A percentile compares a stretch with the other conserved stretches of the same genome.
These are phyloP conservation scores for Patella depressa DNA, from an alignment of 2,888 invertebrate genomes.

Conservation along the genomic window DNA sequence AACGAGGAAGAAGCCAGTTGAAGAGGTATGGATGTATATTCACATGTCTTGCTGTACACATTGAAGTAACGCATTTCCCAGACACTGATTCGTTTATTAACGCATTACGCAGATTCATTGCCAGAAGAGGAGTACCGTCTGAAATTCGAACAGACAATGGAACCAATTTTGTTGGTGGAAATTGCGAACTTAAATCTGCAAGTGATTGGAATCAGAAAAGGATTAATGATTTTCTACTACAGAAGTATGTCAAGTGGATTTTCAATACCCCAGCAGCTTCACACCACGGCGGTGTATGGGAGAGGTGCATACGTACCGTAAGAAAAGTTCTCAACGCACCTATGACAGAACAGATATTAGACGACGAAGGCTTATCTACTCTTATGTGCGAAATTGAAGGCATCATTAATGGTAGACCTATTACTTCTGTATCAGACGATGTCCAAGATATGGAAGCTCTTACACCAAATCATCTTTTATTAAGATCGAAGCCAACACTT, in stretches of 20 bases:
- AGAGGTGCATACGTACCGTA: no score
- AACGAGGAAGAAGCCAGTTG: conserved; percentile 19
- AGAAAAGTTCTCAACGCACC: conserved; percentile 14
- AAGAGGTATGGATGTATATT: conserved; percentile 31
- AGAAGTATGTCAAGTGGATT: neutral
- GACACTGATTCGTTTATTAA: conserved; percentile 28
- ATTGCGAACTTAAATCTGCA: conserved; percentile 25
- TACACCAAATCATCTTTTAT: conserved; percentile 34
- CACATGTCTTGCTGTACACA: conserved; percentile 24
- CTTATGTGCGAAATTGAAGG: conserved; percentile 17
- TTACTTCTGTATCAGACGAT: no score
- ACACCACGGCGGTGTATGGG: neutral
- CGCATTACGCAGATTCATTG: conserved; percentile 31
- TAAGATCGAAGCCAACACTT: conserved; percentile 14
- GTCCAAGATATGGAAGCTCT: conserved; percentile 28
- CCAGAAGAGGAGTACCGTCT: conserved; percentile 27
- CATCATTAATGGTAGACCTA: conserved; percentile 13
- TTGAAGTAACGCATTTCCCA: conserved; percentile 24
- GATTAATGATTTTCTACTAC: conserved; percentile 6
- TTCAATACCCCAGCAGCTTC: no score
- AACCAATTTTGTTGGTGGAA: no score
- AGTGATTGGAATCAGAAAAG: conserved; percentile 29
- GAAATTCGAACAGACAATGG: conserved; percentile 31
- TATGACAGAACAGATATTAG: conserved; percentile 11
- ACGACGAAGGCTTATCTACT: conserved; percentile 12